phyloP scores from a whole-genome alignment of 2,797 vertebrate species.

The Poecile montanus region DNA sequence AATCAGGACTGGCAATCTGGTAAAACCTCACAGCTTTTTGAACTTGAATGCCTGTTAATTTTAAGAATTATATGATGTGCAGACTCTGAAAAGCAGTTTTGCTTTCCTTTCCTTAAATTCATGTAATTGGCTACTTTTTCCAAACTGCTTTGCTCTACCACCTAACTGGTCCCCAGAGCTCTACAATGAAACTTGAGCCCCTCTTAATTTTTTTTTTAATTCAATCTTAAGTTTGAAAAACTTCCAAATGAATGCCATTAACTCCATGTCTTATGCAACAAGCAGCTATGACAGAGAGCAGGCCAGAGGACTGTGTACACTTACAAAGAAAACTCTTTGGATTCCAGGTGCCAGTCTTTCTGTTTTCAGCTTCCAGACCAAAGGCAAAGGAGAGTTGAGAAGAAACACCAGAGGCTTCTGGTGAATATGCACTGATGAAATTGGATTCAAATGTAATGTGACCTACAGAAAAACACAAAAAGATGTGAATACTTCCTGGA shows the following conservation, averaged over 20 bases:
- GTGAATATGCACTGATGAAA: constrained; percentile 89
- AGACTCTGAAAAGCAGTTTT: neutral
- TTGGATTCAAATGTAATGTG: constrained; percentile 90
- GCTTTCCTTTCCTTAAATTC: constrained; percentile 6
- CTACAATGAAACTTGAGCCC: constrained; percentile 6
- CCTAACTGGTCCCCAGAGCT: constrained; percentile 6
- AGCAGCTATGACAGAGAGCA: neutral
- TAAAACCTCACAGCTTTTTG: neutral
- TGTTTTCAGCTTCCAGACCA: constrained; percentile 90
- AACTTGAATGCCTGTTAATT: neutral
- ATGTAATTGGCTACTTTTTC: neutral
- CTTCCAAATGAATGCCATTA: constrained; percentile 30
- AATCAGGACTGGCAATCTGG: neutral
- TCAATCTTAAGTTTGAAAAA: constrained; percentile 23
- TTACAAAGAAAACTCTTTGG: constrained; percentile 90
- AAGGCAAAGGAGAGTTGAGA: constrained; percentile 88
- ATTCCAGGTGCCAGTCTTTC: constrained; percentile 86
- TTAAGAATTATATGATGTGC: neutral
- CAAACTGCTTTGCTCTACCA: constrained; percentile 1
- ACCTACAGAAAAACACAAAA: constrained; percentile 78
- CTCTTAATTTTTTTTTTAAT: constrained; percentile 1
- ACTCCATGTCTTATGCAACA: neutral
- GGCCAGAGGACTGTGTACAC: constrained; percentile 58
- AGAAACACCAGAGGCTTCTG: constrained; percentile 92
- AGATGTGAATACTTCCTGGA: neutral